Conservation (phyloP, 2,888 invertebrate genomes). For the Criorhina ranunculi region DNA sequence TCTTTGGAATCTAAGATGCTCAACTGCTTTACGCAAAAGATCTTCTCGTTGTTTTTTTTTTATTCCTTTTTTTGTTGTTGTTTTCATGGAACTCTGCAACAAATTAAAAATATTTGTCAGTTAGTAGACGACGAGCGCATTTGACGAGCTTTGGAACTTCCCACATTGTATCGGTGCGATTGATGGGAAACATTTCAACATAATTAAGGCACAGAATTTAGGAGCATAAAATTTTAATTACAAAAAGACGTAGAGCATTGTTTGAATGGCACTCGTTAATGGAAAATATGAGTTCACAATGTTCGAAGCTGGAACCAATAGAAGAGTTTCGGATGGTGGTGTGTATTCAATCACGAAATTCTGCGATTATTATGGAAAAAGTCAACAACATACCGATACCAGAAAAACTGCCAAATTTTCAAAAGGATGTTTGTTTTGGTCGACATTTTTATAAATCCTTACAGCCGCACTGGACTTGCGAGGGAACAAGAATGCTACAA, state of each 20-base stretch:
- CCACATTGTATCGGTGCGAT: no score
- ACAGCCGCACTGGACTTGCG: slow-evolving; percentile 16
- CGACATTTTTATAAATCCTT: no score
- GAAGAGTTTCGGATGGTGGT: slow-evolving; percentile 60
- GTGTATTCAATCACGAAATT: no score
- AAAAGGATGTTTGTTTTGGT: no score
- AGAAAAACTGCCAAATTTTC: no score
- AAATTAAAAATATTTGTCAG: slow-evolving; percentile 15
- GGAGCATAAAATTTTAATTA: slow-evolving; percentile 65
- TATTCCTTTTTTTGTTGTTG: background rate
- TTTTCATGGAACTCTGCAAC: background rate
- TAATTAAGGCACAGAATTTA: slow-evolving; percentile 41
- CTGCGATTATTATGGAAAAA: no score
- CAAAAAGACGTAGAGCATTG: slow-evolving; percentile 57
- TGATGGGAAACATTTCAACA: no score
- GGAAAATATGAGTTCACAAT: slow-evolving; percentile 54
- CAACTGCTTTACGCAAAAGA: no score
- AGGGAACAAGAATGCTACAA: slow-evolving; percentile 29
- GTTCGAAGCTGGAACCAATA: slow-evolving; percentile 53
- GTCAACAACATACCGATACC: no score
- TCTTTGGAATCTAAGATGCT: background rate
- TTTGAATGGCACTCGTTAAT: slow-evolving; percentile 63
- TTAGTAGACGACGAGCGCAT: slow-evolving; percentile 26
- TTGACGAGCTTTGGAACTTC: no score
- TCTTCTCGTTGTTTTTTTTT: background rate